Percentiles rank a stretch among this genome's conserved stretches.
These are phyloP conservation scores for Drosophila macrothrix DNA, from an alignment of 2,888 invertebrate species.

Conservation along the genomic window DNA sequence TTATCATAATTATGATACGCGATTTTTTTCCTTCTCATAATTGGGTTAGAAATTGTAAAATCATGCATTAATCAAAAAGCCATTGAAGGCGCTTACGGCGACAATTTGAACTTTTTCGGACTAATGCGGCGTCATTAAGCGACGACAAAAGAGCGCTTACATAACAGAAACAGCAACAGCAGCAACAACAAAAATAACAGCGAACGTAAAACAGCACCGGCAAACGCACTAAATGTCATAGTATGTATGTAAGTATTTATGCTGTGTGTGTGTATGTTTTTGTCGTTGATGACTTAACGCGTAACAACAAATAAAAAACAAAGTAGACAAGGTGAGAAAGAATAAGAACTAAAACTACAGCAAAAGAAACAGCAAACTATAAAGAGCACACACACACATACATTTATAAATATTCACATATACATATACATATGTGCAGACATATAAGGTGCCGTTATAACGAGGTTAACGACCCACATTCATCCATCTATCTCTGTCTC, in stretches of 20 bases:
- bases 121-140: conserved; percentile 67
- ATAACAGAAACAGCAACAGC: conserved; percentile 54
- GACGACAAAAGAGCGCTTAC: conserved; percentile 52
- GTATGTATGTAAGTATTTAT: neutral
- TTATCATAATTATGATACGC: conserved; percentile 58
- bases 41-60: conserved; percentile 68
- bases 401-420: conserved; percentile 1
- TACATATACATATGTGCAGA: conserved; percentile 11
- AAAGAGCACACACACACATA: conserved; percentile 46
- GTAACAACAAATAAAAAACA: conserved; percentile 45
- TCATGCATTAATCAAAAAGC: conserved; percentile 75
- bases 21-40: conserved; percentile 47
- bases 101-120: conserved; percentile 58
- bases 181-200: conserved; percentile 26
- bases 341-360: conserved; percentile 55
- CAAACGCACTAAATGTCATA: conserved; percentile 35
- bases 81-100: conserved; percentile 67
- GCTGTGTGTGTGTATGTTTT: conserved; percentile 23
- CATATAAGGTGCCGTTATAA: conserved; percentile 79
- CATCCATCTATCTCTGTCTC: conserved; percentile 37
- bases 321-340: conserved; percentile 45
- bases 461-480: conserved; percentile 82
- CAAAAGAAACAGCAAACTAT: conserved; percentile 71
- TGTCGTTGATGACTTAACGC: conserved; percentile 40
- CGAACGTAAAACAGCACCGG: conserved; percentile 22